Base-by-base conservation (phyloP, 2,888 invertebrate genomes). In the Alsophila aescularia region DNA sequence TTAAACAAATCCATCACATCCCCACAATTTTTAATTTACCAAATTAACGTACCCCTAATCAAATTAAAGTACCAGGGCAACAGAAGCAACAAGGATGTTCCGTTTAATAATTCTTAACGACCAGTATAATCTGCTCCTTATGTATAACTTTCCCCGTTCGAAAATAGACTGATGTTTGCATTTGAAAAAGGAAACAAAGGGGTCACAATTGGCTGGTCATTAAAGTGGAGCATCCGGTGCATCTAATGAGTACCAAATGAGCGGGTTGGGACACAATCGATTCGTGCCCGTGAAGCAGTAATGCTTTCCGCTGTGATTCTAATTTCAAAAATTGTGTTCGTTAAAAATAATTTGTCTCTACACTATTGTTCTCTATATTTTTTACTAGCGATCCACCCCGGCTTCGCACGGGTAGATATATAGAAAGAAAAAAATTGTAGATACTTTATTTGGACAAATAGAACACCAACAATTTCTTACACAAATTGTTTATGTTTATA, bases 171-270 rank as follows among this genome's bases (percentile, higher is more conserved):
- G 21, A 53, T 45, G 35, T 14, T 35, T 32, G 51, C 14, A 40
- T 49, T 54, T 37, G 43, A 52, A 73, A 79, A 77, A 75, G 75
- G 76, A 77, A 79, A 74, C 69, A 71, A 71, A 73, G 75, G 60
- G 81, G 41, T 81, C 85, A 67, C 50, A 67, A 74, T 78, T 74
- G 67, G 67, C 73, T 86, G 88, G 88, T 79, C 77, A 83, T 83
- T 80, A 81, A 78, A 73, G 80, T 85, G 86, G 87, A 85, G 87
- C 88, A 87, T 90, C 89, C 89, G 87, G 67, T 64, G 86, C 70
- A 71, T 65, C 75, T 89, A 90, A 90, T 90, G 85, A 88, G 81
- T 78, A 87, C 88, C 90, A 89, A 89, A 87, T 90, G 90, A 87
- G 79, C 79, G 87, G 85, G 86, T 70, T 87, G 81, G 77, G 64